Conservation (phyloP, 2,888 invertebrate genomes). For the Eilema depressum region DNA sequence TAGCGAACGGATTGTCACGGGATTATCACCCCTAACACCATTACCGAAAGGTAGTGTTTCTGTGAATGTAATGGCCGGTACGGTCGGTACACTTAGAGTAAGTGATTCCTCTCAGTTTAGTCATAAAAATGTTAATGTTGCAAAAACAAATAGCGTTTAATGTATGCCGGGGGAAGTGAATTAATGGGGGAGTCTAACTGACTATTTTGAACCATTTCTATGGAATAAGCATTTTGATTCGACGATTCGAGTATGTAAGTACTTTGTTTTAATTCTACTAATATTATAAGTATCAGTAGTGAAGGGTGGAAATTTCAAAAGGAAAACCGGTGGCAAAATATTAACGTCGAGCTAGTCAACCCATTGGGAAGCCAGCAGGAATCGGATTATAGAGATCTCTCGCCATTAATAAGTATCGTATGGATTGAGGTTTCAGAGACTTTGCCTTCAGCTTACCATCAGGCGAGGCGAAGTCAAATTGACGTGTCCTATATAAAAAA, state of each 20-base stretch:
- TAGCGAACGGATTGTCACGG: not conserved
- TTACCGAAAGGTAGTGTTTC: conserved; percentile 25
- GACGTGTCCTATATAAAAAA: no score
- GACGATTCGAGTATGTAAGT: conserved; percentile 52
- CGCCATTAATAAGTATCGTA: no score
- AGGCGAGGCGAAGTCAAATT: no score
- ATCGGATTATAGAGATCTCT: no score
- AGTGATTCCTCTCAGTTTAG: conserved; percentile 83
- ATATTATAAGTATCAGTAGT: not conserved
- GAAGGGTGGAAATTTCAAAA: no score
- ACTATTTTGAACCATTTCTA: conserved; percentile 58
- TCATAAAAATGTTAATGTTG: conserved; percentile 87
- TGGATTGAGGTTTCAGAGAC: no score
- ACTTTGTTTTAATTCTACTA: conserved; percentile 15
- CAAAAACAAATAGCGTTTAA: conserved; percentile 84
- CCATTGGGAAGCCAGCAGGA: no score
- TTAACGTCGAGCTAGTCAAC: no score
- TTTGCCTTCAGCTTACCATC: no score
- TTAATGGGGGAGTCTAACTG: conserved; percentile 61
- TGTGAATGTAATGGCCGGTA: conserved; percentile 24
- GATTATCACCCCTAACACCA: conserved; percentile 35
- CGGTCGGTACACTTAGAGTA: conserved; percentile 67
- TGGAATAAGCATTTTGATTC: conserved; percentile 47
- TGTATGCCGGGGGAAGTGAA: conserved; percentile 81
- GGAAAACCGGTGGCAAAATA: no score